Percentiles rank a stretch among this genome's conserved stretches.
Conservation (phyloP, 2,113 vertebrate genomes). For the Empidonax traillii region DNA sequence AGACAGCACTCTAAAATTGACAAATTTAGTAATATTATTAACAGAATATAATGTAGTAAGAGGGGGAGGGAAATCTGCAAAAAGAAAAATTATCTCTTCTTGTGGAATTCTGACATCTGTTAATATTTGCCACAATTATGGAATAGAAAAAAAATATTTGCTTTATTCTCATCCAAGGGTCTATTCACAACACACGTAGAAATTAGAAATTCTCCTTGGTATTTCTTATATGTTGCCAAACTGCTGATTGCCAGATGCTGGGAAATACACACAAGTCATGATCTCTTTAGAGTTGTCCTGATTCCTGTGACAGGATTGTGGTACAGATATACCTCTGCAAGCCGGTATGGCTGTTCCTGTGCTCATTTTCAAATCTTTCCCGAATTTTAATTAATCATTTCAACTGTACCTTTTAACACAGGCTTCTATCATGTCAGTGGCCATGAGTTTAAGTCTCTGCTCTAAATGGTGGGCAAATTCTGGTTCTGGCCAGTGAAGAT, state of each 20-base stretch:
- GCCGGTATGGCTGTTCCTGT: not conserved
- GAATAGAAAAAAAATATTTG: not conserved
- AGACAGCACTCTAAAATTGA: not conserved
- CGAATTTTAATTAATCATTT: not conserved
- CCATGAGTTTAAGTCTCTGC: slow-evolving; percentile 97
- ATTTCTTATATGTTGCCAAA: not conserved
- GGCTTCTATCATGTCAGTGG: slow-evolving; percentile 98
- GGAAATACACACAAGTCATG: not conserved
- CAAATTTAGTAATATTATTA: not conserved
- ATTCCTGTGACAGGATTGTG: not conserved
- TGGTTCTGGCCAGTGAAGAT: slow-evolving; percentile 95
- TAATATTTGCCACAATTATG: not conserved
- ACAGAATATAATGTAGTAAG: not conserved
- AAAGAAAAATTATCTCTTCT: not conserved
- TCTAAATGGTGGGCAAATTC: slow-evolving; percentile 96
- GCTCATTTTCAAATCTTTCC: not conserved
- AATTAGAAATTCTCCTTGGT: not conserved
- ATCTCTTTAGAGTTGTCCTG: not conserved
- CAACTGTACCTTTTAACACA: slow-evolving; percentile 90
- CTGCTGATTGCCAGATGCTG: not conserved
- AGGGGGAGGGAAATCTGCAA: not conserved
- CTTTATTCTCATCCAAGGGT: not conserved
- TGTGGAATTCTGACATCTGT: not conserved
- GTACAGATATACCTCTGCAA: not conserved
- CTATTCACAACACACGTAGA: not conserved